Conservation (phyloP, 2,113 vertebrate species). For the Plectropomus leopardus region DNA sequence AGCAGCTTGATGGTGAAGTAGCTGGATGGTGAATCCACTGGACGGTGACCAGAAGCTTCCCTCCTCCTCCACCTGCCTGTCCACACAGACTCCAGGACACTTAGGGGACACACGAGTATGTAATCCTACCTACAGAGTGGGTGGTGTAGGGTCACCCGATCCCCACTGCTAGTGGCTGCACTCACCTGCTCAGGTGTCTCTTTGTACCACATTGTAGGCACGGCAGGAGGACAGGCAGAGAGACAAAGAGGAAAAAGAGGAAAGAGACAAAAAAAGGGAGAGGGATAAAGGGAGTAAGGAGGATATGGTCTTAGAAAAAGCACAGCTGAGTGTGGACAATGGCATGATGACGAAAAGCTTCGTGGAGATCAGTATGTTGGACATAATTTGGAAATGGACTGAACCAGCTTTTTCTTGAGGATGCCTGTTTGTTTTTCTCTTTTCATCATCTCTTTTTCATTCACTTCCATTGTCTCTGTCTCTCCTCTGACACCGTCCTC, state of each 20-base stretch:
- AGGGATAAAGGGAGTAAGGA: neutral
- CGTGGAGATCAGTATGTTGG: conserved; percentile 53
- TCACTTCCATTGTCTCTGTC: neutral
- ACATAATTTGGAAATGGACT: neutral
- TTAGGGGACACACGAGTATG: conserved; percentile 44
- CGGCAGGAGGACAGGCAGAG: conserved; percentile 12
- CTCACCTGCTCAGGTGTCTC: conserved; percentile 81
- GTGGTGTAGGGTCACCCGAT: conserved; percentile 77
- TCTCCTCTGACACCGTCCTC: neutral
- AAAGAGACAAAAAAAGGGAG: neutral
- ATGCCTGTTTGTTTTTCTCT: neutral
- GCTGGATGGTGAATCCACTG: neutral
- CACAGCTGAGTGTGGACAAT: conserved; percentile 46
- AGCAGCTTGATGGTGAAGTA: conserved; percentile 36
- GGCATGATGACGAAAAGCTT: conserved; percentile 57
- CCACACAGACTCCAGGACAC: conserved; percentile 1
- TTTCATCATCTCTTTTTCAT: neutral
- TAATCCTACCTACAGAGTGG: conserved; percentile 68
- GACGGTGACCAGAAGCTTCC: neutral
- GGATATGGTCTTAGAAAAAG: conserved; percentile 32
- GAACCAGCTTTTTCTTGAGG: neutral
- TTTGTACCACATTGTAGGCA: conserved; percentile 33
- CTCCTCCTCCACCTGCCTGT: neutral
- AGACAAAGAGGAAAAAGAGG: neutral
- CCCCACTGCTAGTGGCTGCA: conserved; percentile 48